phyloP scores from a whole-genome alignment of 2,888 invertebrate genomes.

The Agrochola lota region DNA sequence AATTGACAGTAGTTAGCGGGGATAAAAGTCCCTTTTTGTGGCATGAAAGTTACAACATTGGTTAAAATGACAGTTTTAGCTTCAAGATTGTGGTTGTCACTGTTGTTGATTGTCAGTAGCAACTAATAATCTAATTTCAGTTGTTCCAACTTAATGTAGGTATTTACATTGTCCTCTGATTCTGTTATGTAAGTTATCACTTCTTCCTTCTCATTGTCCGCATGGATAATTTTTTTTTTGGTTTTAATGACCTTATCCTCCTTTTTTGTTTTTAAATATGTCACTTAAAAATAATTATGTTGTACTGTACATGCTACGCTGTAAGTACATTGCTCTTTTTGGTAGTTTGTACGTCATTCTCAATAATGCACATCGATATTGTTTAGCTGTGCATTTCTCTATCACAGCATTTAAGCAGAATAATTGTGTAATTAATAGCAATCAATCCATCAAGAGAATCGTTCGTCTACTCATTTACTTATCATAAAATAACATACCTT shows the following conservation, averaged over 20 bases:
- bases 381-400: no score
- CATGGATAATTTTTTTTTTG: neutral
- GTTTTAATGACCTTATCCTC: neutral
- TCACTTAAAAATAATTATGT: no score
- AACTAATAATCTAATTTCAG: neutral
- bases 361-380: no score
- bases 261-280: neutral
- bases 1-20: slow-evolving; percentile 46
- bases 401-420: no score
- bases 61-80: neutral
- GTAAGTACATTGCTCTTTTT: no score
- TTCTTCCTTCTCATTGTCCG: neutral
- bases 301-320: no score
- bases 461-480: no score
- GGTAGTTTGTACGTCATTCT: no score
- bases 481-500: no score
- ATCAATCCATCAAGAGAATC: no score
- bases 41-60: neutral
- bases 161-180: neutral
- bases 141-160: neutral
- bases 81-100: neutral
- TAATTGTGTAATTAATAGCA: no score
- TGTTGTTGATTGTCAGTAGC: neutral
- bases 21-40: neutral
- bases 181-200: neutral